Evolutionary conservation across 30 jellyfish, hydroid and myxozoan species (phyloP).

Genomic region (Phacellophora camtschatica): DNA sequence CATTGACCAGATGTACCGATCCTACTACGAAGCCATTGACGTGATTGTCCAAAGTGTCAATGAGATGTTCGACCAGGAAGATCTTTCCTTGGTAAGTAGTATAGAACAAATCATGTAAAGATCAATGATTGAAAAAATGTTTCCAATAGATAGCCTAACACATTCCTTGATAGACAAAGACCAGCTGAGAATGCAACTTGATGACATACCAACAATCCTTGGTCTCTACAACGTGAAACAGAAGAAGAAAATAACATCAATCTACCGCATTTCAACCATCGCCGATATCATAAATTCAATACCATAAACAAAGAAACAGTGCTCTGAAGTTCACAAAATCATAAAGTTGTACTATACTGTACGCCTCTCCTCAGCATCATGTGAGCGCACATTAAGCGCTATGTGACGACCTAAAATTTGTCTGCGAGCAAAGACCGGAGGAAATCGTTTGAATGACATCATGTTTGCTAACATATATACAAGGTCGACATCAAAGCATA

Average conservation of each 20-base stretch:
- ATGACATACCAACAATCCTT: not conserved
- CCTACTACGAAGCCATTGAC: too few species aligned
- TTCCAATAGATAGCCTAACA: too few species aligned
- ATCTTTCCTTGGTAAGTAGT: too few species aligned
- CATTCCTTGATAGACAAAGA: too few species aligned
- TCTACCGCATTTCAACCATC: not conserved
- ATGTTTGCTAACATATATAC: constrained; percentile 57
- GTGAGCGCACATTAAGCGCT: constrained; percentile 49
- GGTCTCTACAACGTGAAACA: not conserved
- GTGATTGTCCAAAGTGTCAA: too few species aligned
- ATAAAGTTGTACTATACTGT: constrained; percentile 7
- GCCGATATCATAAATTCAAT: constrained; percentile 3
- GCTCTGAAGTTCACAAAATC: constrained; percentile 43
- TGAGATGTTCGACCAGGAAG: too few species aligned
- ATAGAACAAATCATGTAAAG: too few species aligned
- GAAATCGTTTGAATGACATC: constrained; percentile 47
- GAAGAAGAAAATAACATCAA: not conserved
- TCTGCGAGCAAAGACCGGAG: constrained; percentile 31
- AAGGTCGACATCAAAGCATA: too few species aligned
- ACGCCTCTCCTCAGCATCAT: constrained; percentile 9
- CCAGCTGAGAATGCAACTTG: constrained; percentile 1
- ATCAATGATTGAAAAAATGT: too few species aligned
- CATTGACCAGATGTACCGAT: too few species aligned
- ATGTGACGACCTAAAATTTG: constrained; percentile 55
- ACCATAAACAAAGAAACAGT: constrained; percentile 20